phyloP scores from a whole-genome alignment of 2,888 invertebrate species.

The Pterobdella sp. region DNA sequence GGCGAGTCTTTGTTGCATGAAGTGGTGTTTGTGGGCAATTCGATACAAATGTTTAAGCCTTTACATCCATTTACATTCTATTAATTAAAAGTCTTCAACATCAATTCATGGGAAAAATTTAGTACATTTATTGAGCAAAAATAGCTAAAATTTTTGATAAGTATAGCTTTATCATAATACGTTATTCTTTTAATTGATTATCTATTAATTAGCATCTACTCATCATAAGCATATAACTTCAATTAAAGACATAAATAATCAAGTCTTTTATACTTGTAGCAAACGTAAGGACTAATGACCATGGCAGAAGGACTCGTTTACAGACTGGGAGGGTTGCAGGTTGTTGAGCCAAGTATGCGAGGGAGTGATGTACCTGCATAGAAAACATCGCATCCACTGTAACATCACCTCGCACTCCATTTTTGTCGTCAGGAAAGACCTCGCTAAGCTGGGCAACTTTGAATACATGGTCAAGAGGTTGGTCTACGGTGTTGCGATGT shows the following conservation, averaged over 20 bases:
- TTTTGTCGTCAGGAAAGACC: conserved; percentile 46
- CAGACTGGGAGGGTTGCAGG: conserved; percentile 39
- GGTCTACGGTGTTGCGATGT: conserved; percentile 21
- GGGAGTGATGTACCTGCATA: conserved; percentile 52
- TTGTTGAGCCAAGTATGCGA: conserved; percentile 49
- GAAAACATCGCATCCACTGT: conserved; percentile 51
- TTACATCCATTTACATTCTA: no score
- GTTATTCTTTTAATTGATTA: no score
- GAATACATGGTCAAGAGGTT: conserved; percentile 51
- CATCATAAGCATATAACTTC: no score
- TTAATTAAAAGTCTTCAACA: no score
- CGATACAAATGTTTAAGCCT: no score
- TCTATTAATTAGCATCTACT: no score
- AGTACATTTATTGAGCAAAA: no score
- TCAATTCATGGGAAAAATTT: no score
- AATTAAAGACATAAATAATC: no score
- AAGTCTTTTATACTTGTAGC: no score
- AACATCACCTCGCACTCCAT: conserved; percentile 52
- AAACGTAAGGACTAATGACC: not conserved
- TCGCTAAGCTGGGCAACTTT: conserved; percentile 52
- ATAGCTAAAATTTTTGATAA: no score
- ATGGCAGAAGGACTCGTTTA: conserved; percentile 40
- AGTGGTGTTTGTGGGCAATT: not conserved
- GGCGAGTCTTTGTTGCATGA: not conserved
- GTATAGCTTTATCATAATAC: no score